Evolutionary conservation across 2,888 invertebrate species (phyloP).

Genomic region (Nasonia oneida): DNA sequence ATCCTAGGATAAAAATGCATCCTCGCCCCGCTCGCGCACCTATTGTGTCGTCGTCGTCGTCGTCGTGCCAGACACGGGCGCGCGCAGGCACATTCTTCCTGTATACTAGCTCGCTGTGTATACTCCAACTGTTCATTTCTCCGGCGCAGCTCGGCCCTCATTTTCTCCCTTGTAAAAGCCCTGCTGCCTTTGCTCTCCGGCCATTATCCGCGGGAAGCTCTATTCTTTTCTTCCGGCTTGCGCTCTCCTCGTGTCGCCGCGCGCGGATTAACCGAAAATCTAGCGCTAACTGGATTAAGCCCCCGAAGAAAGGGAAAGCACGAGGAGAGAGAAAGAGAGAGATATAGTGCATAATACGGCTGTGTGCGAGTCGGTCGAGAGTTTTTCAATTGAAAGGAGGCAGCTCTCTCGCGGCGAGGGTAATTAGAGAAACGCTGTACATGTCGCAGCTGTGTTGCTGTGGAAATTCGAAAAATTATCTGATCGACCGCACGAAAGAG

Average conservation of each 20-base stretch:
- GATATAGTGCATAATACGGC: too few species aligned
- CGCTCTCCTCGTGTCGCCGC: background rate
- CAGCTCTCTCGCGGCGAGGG: conserved; percentile 21
- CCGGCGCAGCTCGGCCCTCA: conserved; percentile 21
- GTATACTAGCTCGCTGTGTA: background rate
- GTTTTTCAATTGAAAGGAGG: conserved; percentile 25
- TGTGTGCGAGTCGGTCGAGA: background rate
- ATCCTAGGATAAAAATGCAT: conserved; percentile 56
- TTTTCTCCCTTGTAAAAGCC: conserved; percentile 26
- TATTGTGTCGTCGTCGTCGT: conserved; percentile 39
- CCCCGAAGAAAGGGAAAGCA: background rate
- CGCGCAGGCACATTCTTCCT: conserved; percentile 10
- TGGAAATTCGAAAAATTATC: conserved; percentile 44
- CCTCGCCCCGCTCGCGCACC: conserved; percentile 24
- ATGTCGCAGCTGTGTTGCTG: background rate
- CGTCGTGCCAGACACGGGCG: conserved; percentile 13
- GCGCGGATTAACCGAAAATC: conserved; percentile 33
- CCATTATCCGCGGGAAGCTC: conserved; percentile 19
- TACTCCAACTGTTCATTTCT: conserved; percentile 32
- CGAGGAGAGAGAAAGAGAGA: background rate
- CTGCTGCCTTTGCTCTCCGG: conserved; percentile 8
- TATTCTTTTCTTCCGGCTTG: background rate
- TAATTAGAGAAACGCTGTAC: conserved; percentile 43
- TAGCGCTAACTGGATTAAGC: conserved; percentile 14
- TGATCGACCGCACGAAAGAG: conserved; percentile 25